Conservation (phyloP, 2,113 vertebrate species). For the Apteryx mantelli region DNA sequence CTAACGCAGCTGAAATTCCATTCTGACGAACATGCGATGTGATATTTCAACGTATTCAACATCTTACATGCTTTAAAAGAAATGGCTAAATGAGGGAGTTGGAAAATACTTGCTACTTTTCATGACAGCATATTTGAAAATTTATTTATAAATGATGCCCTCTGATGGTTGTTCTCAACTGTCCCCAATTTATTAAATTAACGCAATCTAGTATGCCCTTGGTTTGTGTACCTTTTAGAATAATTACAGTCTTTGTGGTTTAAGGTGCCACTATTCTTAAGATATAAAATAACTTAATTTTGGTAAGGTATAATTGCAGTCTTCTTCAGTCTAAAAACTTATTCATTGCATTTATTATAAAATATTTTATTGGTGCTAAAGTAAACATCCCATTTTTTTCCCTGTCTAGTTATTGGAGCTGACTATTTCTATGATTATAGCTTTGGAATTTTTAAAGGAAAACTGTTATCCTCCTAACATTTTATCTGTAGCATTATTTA, state of each 20-base stretch:
- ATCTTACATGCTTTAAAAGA: not conserved
- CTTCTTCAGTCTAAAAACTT: not conserved
- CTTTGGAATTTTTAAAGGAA: not conserved
- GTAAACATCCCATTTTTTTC: not conserved
- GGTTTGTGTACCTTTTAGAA: not conserved
- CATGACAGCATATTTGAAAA: not conserved
- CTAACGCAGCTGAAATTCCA: not conserved
- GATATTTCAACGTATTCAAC: not conserved
- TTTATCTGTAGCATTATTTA: not conserved
- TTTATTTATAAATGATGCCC: conserved; percentile 11
- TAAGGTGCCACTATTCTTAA: not conserved
- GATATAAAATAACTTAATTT: not conserved
- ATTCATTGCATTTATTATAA: not conserved
- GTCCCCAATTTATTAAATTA: not conserved
- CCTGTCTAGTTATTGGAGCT: not conserved
- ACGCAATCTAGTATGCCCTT: not conserved
- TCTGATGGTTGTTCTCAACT: not conserved
- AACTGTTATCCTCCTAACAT: not conserved
- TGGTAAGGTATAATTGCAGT: not conserved
- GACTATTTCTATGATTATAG: not conserved
- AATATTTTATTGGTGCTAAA: not conserved
- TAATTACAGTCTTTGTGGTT: not conserved
- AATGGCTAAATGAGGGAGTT: not conserved
- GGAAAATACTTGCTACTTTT: not conserved
- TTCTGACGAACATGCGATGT: no score